Evolutionary conservation across 2,797 vertebrate species (phyloP), one percentile per base, ranked within the genome.

Genomic region (Acipenser ruthenus): DNA sequence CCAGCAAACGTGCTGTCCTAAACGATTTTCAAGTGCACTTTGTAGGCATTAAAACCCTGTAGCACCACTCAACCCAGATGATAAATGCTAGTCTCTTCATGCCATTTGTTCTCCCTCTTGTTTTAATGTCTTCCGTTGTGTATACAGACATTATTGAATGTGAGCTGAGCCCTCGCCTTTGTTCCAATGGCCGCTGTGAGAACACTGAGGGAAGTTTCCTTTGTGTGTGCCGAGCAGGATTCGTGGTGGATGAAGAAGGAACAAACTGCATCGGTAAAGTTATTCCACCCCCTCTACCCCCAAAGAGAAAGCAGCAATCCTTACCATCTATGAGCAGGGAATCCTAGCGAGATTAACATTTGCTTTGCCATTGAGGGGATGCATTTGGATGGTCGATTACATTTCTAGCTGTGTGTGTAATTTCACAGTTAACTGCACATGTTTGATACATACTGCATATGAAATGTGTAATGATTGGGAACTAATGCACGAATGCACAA

Each of bases 171-270:
- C 82, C 78, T 3, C 81, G 85, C 65, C 82, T 91, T 69, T 96
- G 94, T 79, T 87, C 82, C 68, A 80, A 88, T 50, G 94, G 94
- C 49, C 89, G 72, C 70, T 96, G 94, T 85, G 83, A 80, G 80
- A 96, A 95, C 84, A 94, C 91, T 0, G 87, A 92, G 63, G 93
- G 94, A 68, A 88, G 91, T 75, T 96, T 93, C 84, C 77, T 86
- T 60, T 96, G 94, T 74, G 87, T 88, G 78, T 97, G 95, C 78
- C 84, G 84, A 2, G 77, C 75, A 11, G 94, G 94, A 61, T 94
- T 92, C 79, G 87, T 87, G 74, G 79, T 88, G 60, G 85, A 83
- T 65, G 87, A 90, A 79, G 84, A 88, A 70, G 90, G 90, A 71
- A 93, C 86, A 50, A 82, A 83, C 71, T 96, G 94, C 58, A 23